Evolutionary conservation across 1,140 invertebrate species (phyloP).

Genomic region (Apis laboriosa): DNA sequence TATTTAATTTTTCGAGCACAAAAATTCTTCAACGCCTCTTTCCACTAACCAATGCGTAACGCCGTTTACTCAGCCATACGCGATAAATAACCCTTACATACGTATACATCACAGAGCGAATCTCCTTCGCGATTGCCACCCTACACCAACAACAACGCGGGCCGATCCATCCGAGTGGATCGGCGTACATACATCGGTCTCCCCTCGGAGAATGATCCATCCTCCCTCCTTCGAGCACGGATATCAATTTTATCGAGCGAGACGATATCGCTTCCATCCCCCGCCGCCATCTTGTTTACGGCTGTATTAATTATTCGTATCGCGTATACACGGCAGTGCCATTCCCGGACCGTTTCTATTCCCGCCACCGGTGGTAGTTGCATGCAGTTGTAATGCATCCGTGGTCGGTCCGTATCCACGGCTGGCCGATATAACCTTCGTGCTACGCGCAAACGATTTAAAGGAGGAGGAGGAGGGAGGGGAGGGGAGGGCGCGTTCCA

Average conservation of each 20-base stretch:
- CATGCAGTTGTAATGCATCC: constrained; percentile 68
- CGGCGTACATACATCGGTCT: constrained; percentile 12
- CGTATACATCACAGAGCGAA: constrained; percentile 4
- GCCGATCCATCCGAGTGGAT: constrained; percentile 21
- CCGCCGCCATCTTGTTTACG: constrained; percentile 62
- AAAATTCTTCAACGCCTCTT: too few relatives aligned
- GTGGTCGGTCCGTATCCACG: constrained; percentile 49
- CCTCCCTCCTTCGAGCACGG: constrained; percentile 49
- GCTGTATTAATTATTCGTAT: constrained; percentile 73
- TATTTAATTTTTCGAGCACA: too few relatives aligned
- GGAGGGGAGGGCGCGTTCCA: constrained; percentile 58
- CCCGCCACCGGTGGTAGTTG: constrained; percentile 55
- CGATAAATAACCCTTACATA: constrained; percentile 12
- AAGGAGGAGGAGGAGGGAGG: constrained; percentile 36
- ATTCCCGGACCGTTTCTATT: constrained; percentile 52
- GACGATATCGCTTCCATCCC: constrained; percentile 58
- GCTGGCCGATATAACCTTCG: constrained; percentile 58
- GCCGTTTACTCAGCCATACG: background rate
- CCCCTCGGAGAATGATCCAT: constrained; percentile 34
- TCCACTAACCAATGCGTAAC: background rate
- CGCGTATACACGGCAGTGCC: constrained; percentile 59
- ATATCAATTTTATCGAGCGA: constrained; percentile 69
- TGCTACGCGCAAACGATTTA: constrained; percentile 39
- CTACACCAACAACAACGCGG: background rate
- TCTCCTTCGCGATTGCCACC: constrained; percentile 16